Percentiles rank a stretch among this genome's conserved stretches.
Conservation (phyloP, 37 sponge, comb jelly and placozoan genomes). For the Chondrosia reniformis region DNA sequence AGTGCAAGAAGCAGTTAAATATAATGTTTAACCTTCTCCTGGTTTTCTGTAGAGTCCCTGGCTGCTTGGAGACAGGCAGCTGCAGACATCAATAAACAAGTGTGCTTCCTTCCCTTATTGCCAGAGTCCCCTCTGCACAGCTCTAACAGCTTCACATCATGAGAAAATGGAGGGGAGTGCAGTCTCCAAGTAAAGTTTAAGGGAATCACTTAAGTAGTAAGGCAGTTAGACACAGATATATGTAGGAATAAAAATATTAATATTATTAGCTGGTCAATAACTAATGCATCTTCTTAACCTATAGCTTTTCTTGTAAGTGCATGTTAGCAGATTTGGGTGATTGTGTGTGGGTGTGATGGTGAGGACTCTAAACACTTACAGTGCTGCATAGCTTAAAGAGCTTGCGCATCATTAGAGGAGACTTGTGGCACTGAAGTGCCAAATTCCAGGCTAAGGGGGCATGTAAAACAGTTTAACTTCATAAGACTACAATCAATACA, state of each 20-base stretch:
- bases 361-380: constrained; percentile 28
- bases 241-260: no score
- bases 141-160: background rate
- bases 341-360: no score
- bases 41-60: constrained; percentile 4
- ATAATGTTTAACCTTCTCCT: constrained; percentile 20
- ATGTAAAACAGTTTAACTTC: background rate
- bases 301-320: no score
- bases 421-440: constrained; percentile 63
- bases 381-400: constrained; percentile 53
- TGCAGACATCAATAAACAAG: constrained; percentile 80
- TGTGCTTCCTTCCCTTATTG: constrained; percentile 40
- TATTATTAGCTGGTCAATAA: no score
- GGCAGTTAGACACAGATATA: background rate
- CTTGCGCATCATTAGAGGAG: constrained; percentile 46
- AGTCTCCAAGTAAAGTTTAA: no score
- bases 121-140: background rate
- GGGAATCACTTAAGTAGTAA: no score
- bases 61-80: constrained; percentile 66
- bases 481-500: background rate
- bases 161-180: background rate
- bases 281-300: no score
- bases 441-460: constrained; percentile 73
- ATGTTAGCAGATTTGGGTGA: no score
- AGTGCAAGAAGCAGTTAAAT: background rate